phyloP scores from a whole-genome alignment of 2,797 vertebrate species.

The Discoglossus pictus region DNA sequence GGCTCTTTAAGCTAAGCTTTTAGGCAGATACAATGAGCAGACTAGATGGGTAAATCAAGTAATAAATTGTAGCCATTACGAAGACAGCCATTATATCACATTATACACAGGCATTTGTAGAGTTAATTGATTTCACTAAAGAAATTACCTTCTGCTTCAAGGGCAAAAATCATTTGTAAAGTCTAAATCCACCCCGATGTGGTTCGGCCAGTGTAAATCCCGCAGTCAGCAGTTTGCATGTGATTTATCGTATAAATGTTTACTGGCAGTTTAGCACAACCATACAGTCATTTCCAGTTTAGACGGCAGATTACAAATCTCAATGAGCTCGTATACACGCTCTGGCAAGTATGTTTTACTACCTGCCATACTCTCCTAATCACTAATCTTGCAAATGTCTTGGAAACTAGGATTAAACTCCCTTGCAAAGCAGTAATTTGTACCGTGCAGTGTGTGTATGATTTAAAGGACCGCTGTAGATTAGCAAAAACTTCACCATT shows the following conservation, averaged over 20 bases:
- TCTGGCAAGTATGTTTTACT: conserved; percentile 32
- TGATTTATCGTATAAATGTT: conserved; percentile 37
- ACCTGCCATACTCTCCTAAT: conserved; percentile 31
- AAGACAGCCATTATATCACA: too few relatives aligned
- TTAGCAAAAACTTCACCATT: too few relatives aligned
- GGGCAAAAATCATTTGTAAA: background rate
- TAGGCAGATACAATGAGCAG: too few relatives aligned
- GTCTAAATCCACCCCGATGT: background rate
- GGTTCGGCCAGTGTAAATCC: background rate
- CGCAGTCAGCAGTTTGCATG: background rate
- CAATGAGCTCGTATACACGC: conserved; percentile 19
- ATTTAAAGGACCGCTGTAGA: too few relatives aligned
- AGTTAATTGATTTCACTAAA: conserved; percentile 1
- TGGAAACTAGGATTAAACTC: conserved; percentile 24
- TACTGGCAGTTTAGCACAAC: conserved; percentile 27
- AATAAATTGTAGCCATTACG: too few relatives aligned
- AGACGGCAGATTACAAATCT: conserved; percentile 36
- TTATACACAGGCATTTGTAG: conserved; percentile 5
- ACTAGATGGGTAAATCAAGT: too few relatives aligned
- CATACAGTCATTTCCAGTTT: conserved; percentile 19
- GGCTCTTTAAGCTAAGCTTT: too few relatives aligned
- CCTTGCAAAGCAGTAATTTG: conserved; percentile 11
- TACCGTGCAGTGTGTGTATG: too few relatives aligned
- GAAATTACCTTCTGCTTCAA: background rate
- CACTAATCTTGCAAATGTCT: conserved; percentile 32